Evolutionary conservation across 2,888 invertebrate genomes (phyloP), one percentile per base, ranked within the genome.

Genomic region (Magallana nippona): DNA sequence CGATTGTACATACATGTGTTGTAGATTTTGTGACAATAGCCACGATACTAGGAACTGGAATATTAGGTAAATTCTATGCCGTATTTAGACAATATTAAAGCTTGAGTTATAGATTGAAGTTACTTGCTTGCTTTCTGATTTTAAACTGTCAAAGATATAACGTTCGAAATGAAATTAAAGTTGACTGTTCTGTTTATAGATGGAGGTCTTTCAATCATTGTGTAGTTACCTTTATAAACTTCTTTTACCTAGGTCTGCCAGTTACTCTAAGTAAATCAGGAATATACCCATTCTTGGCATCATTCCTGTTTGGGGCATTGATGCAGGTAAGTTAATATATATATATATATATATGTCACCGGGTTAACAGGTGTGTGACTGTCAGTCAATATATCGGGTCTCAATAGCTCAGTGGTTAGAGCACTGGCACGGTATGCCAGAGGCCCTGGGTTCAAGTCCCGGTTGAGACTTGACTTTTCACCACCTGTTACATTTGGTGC

Each of bases 1-100:
- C 19, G 15, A 57, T 80, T 80, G 19, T 11, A 60, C 27, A 83
- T 32, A 32, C 19, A 83, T 63, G 82, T 57, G 60, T 87, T 88
- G 81, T 91, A 94, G 94, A 93, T 91, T 93, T 94, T 90, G 93
- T 94, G 15, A 93, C 94, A 8, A 93, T 94, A 84, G 94, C 93
- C 78, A 93, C 93, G 0, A 93, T 93, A 57, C 89, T 94, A 22
- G 94, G 94, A 79, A 93, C 93, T 63, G 94, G 94, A 15, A 92
- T 94, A 82, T 88, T 94, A 79, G 94, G 94, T 93, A 86, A 88
- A 44, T 44, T 44, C 5, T 44, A 10, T 44, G 8, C 8, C 44
- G 8, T 44, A 44, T 8, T 32, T 32, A 32, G 5, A 32, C 32
- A 32, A 32, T 32, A 32, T 32, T 32, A 32, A 32, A 77, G 22